Conservation (phyloP, 2,113 vertebrate genomes). For the Corvus moneduloides region DNA sequence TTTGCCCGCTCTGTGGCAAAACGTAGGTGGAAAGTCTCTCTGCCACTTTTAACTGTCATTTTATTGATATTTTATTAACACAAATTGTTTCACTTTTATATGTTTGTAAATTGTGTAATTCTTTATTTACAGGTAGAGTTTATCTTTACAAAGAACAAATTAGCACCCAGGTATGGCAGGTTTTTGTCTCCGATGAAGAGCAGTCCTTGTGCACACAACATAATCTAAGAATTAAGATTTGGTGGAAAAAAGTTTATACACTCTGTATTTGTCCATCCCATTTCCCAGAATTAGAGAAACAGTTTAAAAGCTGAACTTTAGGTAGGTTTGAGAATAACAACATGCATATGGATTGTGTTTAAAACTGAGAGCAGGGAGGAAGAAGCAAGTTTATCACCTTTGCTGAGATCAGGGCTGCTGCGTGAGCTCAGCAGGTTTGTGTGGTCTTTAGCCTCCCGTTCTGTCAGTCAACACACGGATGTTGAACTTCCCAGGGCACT, state of each 20-base stretch:
- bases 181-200: background rate
- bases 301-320: background rate
- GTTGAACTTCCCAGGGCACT: background rate
- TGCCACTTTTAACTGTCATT: background rate
- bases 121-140: background rate
- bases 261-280: background rate
- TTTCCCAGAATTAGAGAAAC: background rate
- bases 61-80: background rate
- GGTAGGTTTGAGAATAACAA: background rate
- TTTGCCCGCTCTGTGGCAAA: background rate
- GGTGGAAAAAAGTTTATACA: background rate
- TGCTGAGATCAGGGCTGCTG: background rate
- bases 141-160: background rate
- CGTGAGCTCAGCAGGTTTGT: background rate
- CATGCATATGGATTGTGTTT: background rate
- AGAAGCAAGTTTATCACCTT: background rate
- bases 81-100: background rate
- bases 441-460: background rate
- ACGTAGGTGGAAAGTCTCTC: background rate
- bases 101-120: background rate
- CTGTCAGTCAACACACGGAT: accelerated
- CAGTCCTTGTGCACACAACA: background rate
- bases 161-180: background rate
- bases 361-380: background rate
- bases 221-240: background rate